These are phyloP conservation scores for Alca torda DNA, from an alignment of 2,797 vertebrate species.

Conservation along the genomic window DNA sequence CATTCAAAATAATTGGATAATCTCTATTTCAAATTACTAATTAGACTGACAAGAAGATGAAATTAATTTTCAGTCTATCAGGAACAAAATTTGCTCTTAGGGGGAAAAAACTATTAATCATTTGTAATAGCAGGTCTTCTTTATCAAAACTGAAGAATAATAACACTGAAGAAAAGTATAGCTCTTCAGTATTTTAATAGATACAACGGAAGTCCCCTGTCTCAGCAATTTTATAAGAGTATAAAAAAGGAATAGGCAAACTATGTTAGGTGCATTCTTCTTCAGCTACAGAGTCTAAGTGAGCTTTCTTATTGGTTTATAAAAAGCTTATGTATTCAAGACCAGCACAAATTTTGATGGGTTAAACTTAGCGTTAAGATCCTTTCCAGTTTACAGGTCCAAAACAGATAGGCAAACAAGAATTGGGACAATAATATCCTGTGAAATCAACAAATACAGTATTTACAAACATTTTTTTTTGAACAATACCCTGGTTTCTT, in stretches of 20 bases:
- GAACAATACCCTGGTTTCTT: background rate
- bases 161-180: background rate
- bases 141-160: background rate
- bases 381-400: background rate
- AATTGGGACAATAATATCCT: background rate
- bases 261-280: background rate
- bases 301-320: background rate
- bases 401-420: background rate
- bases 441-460: background rate
- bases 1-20: conserved; percentile 11
- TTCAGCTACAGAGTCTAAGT: background rate
- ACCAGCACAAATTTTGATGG: background rate
- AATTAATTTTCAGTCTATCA: conserved; percentile 37
- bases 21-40: conserved; percentile 22
- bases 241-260: background rate
- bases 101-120: background rate
- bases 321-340: background rate
- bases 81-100: background rate
- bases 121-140: background rate
- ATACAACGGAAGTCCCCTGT: background rate
- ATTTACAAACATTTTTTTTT: background rate
- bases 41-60: background rate
- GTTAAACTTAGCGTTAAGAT: background rate
- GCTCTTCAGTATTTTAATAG: background rate
- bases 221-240: background rate